Evolutionary conservation across 2,888 invertebrate genomes (phyloP), one percentile per base, ranked within the genome.

Genomic region (Abrostola triplasia): DNA sequence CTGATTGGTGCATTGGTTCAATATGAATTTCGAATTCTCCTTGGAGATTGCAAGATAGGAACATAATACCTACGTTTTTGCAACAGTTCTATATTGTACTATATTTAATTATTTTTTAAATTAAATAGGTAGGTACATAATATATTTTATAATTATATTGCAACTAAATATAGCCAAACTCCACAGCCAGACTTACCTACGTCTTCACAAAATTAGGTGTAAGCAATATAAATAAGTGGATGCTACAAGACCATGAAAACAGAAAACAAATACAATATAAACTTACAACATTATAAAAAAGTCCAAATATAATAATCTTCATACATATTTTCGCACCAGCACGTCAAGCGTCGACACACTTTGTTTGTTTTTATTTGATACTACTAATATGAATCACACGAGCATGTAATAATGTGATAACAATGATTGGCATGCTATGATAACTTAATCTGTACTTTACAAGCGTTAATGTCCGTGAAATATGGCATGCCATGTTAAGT

Each of bases 361-460:
- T 70, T 63, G 53, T 67, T 75, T 71, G 49, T 65, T 56, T 63
- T 63, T 47, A 63, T 64, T 76, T 75, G 67, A 52, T 54, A 63
- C 61, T 61, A 72, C 61, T 64, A 71, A 9, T 4, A 49, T 60
- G 64, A 74, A 77, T 78, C 79, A 75, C 64, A 76, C 52, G 55
- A 37, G n/a, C 67, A 51, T 55, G 59, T 47, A 61, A 66, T 68
- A 65, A 54, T 6, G 24, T 59, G 78, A 80, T 79, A 77, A 80
- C 56, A 59, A 48, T 67, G 68, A 80, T 72, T 60, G 68, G 59
- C 13, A 56, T 52, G 1, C 38, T 36, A 64, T 80, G 78, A 80
- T 78, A 78, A 70, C 54, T 48, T 72, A 77, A 79, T 80, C 78
- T 80, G 58, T 62, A 51, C 36, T 70, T 67, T 64, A 67, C 61